These are phyloP conservation scores for Ormyrus thymus DNA, from an alignment of 2,888 invertebrate genomes.

Conservation along the genomic window DNA sequence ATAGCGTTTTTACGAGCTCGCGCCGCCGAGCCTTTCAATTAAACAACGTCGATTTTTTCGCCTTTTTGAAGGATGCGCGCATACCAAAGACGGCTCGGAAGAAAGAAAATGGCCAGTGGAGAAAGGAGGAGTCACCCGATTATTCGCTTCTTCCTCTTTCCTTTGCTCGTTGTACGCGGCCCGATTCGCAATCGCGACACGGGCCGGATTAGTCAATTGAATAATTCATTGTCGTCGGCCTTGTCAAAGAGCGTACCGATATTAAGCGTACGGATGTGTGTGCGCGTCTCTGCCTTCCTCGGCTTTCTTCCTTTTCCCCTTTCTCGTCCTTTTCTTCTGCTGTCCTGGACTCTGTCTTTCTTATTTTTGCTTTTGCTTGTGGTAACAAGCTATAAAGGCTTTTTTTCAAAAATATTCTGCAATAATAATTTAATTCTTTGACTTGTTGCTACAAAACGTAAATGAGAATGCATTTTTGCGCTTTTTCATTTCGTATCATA, in stretches of 20 bases:
- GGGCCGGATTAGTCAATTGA: constrained; percentile 70
- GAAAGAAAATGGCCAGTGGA: constrained; percentile 4
- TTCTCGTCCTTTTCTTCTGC: background rate
- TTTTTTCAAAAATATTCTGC: no score
- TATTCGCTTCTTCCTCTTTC: constrained; percentile 26
- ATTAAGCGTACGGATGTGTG: constrained; percentile 1
- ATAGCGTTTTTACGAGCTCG: constrained; percentile 38
- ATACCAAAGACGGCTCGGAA: background rate
- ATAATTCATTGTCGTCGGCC: constrained; percentile 72
- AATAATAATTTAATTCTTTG: no score
- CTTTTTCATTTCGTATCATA: no score
- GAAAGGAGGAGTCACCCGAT: constrained; percentile 7
- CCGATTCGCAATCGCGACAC: constrained; percentile 71
- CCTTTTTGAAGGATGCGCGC: background rate
- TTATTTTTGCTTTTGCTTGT: no score
- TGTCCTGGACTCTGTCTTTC: no score
- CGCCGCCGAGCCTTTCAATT: constrained; percentile 50
- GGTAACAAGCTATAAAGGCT: no score
- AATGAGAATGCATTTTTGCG: no score
- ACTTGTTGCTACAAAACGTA: no score
- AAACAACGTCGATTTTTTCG: constrained; percentile 44
- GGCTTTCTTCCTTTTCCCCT: background rate
- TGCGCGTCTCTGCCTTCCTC: background rate
- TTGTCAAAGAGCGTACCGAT: constrained; percentile 69
- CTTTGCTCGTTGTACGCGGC: constrained; percentile 47